Base-by-base conservation (phyloP, 2,113 vertebrate genomes). In the Tragelaphus scriptus region DNA sequence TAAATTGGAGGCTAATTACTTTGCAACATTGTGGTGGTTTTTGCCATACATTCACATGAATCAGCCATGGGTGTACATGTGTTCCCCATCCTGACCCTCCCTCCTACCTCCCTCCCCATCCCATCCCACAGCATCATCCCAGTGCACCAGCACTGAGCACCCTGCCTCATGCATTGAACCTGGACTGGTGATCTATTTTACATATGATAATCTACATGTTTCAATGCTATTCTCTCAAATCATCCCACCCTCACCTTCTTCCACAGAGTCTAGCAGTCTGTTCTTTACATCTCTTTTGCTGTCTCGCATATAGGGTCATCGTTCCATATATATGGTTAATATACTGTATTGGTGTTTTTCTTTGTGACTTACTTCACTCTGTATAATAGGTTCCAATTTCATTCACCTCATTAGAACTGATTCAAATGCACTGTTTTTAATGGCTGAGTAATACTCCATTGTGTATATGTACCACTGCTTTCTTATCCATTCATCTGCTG, bases 401-500 rank as follows among this genome's bases (percentile, higher is more conserved):
- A 68, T n/a, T 32, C 63, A 68, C 7, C 15, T 68, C 63, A 68
- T n/a, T 68, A 68, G 63, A 19, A 68, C 32, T 68, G 16, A 68
- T n/a, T 68, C 63, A n/a, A 19, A n/a, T 68, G 16, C 1, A 68
- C n/a, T 19, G 2, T 68, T 68, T 68, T 68, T 68, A 68, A 68
- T n/a, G 2, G 32, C 32, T n/a, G n/a, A n/a, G n/a, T 65, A 65
- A 65, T n/a, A 65, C 1, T 65, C 63, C 63, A 19, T 65, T 9
- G 30, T 65, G 7, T 65, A 17, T 65, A n/a, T 65, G 32, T 65
- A n/a, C 32, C 32, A 65, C 63, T n/a, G 63, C 30, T 65, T 65
- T 9, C 63, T 65, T n/a, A 19, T n/a, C 63, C 32, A 32, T 32
- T 25, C 7, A 0, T 32, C 61, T 63, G 14, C 14, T 0, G 0